Base-by-base conservation (phyloP, 2,888 invertebrate species). In the Troilus luridus region DNA sequence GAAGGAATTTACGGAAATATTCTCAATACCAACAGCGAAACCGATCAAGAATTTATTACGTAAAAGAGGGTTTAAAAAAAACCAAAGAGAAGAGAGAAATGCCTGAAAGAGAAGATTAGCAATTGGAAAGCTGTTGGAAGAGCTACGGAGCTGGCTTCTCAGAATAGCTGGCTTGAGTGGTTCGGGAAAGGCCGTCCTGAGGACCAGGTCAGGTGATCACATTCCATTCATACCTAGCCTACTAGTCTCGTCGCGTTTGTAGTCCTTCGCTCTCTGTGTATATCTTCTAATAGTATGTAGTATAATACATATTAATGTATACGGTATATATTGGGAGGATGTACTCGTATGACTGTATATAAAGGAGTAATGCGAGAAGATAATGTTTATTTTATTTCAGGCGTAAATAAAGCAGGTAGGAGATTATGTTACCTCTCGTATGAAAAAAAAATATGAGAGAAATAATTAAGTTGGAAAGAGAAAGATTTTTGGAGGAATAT, bases 141-240 rank as follows among this genome's bases (percentile, higher is more conserved):
- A 64, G 21, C 6, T 10, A 6, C 59, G 59, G 59, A 59, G 27
- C 0, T 19, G 72, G 27, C 17, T 77, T 77, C 72, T 77, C 27
- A 41, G 72, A 77, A 77, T 77, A 77, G 41, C 72, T 77, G 72
- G 27, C 17, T 41, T 77, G 72, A 77, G 72, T 77, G 72, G 72
- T 77, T 77, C 27, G 72, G 19, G 27, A 77, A 77, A 77, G 72
- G 72, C 72, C 72, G 72, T 41, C 41, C 12, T 12, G 21, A 85
- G 56, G 85, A 85, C 85, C 85, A n/a, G 85, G 85, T 85, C 85
- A 85, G 85, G 56, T 85, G 85, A 85, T 56, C 11, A 58, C 85
- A 85, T 85, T 85, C 85, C 85, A 58, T 56, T 85, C 85, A 85
- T 85, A n/a, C n/a, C 56, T 85, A 56, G 21, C 85, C n/a, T 54